Base-by-base conservation (phyloP, 2,888 invertebrate species). In the Carterocephalus palaemon region DNA sequence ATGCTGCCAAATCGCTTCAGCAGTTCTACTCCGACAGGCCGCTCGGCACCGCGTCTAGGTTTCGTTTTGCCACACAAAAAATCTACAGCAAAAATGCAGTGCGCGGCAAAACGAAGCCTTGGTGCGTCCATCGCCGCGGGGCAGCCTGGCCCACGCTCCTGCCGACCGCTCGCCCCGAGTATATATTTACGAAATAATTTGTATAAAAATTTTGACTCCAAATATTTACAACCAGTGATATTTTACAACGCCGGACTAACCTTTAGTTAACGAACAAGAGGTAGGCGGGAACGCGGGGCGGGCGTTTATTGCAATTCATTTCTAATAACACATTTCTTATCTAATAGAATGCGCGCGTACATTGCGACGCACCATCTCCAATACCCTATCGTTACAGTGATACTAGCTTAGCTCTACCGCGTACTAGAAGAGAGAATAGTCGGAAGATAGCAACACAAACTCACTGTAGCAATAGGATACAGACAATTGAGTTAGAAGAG, bases 131-230 rank as follows among this genome's bases (percentile, higher is more conserved):
- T 16, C 20, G n/a, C n/a, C n/a, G n/a, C n/a, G n/a, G n/a, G n/a
- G n/a, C n/a, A n/a, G n/a, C n/a, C n/a, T n/a, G n/a, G 19, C 3
- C 3, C 19, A 4, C 19, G 53, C 53, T 47, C 57, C 49, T 9
- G 12, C 19, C 1, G 3, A 12, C 57, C 57, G 56, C 63, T 54
- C 66, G 62, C 52, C 77, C 80, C 75, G 70, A 75, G 74, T 75
- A 75, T 79, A 77, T 72, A 73, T 70, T 73, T 79, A 78, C 67
- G 75, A 79, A 81, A 76, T 77, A 80, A 77, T 83, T 81, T 81
- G 76, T 84, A 84, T 82, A 82, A 83, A 84, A 85, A 82, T 82
- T 83, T 84, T 77, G 79, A 70, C 75, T 79, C 79, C 74, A 80
- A 60, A 83, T 85, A 85, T 85, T 83, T 85, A 83, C 84, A 85